Evolutionary conservation across 2,113 vertebrate species (phyloP).

Genomic region (Cheirogaleus medius): DNA sequence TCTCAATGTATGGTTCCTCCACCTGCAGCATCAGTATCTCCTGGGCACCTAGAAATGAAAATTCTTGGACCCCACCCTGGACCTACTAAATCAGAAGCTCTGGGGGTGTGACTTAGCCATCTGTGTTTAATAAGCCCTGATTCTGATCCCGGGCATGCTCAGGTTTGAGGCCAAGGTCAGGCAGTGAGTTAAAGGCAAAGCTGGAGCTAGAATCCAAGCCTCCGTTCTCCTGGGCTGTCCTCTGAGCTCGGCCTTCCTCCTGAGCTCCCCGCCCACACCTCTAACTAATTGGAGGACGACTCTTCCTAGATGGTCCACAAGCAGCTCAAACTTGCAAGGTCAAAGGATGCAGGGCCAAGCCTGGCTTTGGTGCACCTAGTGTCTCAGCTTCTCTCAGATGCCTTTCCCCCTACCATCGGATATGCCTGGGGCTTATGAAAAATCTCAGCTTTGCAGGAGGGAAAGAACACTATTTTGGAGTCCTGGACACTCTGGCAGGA

Average conservation of each 20-base stretch:
- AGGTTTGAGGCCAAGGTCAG: not conserved
- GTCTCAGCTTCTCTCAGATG: not conserved
- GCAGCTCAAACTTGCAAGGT: not conserved
- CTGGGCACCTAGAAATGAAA: not conserved
- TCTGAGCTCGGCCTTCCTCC: not conserved
- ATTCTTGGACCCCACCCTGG: not conserved
- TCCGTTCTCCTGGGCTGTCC: not conserved
- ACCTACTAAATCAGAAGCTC: not conserved
- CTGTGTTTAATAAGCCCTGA: not conserved
- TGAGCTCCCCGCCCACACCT: not conserved
- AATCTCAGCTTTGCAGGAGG: not conserved
- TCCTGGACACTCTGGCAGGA: not conserved
- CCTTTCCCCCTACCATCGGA: not conserved
- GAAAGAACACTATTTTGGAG: conserved; percentile 1
- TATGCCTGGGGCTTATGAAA: not conserved
- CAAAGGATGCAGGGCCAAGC: not conserved
- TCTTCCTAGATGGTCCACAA: not conserved
- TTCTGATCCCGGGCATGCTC: not conserved
- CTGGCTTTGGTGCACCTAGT: not conserved
- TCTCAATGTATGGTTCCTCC: not conserved
- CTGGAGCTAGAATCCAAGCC: not conserved
- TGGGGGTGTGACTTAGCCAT: not conserved
- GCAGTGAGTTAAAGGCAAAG: not conserved
- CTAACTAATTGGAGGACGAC: not conserved
- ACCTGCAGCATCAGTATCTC: not conserved